Base-by-base conservation (phyloP, 2,888 invertebrate genomes). In the Drosophila atroscutellata region DNA sequence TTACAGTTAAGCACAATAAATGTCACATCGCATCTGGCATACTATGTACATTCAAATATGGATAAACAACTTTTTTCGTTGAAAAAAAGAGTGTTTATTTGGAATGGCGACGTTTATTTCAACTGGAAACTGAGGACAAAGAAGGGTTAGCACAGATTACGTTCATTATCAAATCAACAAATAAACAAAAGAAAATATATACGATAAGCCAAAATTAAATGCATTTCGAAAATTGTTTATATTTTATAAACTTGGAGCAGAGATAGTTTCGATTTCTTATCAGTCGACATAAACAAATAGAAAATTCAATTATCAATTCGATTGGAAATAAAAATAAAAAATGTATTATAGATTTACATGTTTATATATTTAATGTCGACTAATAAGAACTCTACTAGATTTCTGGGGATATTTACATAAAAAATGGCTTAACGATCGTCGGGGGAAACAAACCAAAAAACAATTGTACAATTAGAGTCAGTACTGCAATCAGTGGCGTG, bases 1-100 rank as follows among this genome's bases (percentile, higher is more conserved):
- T 77, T 81, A 58, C 37, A 49, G 82, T 80, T 81, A 73, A 82
- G 73, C 71, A 57, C 52, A 50, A 65, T 61, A 26, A 20, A 24
- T 36, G 11, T 15, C 26, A 61, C 57, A 59, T 34, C 2, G 26
- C 34, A 57, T 56, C 45, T 47, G 39, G 42, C 47, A 59, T 20
- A 49, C 47, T 51, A 45, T 55, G 37, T 32, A 47, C 30, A 63
- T 20, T 13, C 15, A 15, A 45, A 45, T 8, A 2, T 45, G 45
- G 39, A 59, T 50, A 20, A 51, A 51, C 66, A 26, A 49, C 52
- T 45, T 51, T n/a, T 45, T 26, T 59, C 28, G 20, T 26, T 60
- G 45, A 26, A 62, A 58, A 58, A 58, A 42, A 50, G 0, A 45
- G 42, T 63, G 67, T 65, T 76, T 55, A 37, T 55, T 76, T 72